A percentile compares a stretch with the other conserved stretches of the same genome.
These are phyloP conservation scores for Scaptodrosophila lebanonensis DNA, from an alignment of 1,140 invertebrate species.

Conservation along the genomic window DNA sequence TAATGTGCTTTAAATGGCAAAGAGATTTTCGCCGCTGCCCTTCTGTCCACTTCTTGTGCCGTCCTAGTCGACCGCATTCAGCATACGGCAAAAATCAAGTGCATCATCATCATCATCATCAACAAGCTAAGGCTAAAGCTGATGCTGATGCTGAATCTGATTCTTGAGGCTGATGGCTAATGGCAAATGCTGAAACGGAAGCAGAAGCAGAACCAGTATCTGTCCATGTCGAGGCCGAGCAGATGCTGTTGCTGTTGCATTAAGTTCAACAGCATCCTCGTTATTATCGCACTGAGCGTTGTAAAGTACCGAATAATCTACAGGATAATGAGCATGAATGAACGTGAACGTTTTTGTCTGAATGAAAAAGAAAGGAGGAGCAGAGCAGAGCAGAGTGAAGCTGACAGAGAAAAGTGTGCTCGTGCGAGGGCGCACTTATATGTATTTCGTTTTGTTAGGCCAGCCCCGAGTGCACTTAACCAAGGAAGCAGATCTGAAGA, in stretches of 20 bases:
- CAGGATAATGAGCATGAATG: constrained; percentile 69
- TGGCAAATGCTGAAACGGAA: constrained; percentile 30
- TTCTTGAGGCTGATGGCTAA: too few relatives aligned
- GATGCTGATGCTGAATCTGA: too few relatives aligned
- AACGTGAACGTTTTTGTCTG: constrained; percentile 50
- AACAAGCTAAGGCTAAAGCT: background rate
- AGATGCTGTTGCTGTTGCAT: too few relatives aligned
- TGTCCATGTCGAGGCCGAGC: background rate
- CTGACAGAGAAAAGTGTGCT: too few relatives aligned
- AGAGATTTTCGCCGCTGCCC: constrained; percentile 35
- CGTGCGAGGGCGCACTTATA: too few relatives aligned
- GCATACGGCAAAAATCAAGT: constrained; percentile 67
- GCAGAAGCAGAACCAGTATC: background rate
- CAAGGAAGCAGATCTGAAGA: constrained; percentile 48
- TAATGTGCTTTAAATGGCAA: constrained; percentile 69
- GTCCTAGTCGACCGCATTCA: constrained; percentile 41
- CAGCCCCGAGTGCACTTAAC: constrained; percentile 43
- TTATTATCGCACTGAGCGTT: constrained; percentile 69
- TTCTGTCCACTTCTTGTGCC: background rate
- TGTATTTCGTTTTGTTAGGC: too few relatives aligned
- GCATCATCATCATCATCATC: constrained; percentile 51
- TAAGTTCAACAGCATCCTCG: constrained; percentile 54
- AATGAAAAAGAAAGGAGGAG: constrained; percentile 18
- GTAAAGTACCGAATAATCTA: constrained; percentile 70
- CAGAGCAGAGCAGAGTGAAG: constrained; percentile 8